Percentiles rank a stretch among this genome's conserved stretches.
phyloP scores from a whole-genome alignment of 2,797 vertebrate genomes.

The Eutrigla gurnardus region DNA sequence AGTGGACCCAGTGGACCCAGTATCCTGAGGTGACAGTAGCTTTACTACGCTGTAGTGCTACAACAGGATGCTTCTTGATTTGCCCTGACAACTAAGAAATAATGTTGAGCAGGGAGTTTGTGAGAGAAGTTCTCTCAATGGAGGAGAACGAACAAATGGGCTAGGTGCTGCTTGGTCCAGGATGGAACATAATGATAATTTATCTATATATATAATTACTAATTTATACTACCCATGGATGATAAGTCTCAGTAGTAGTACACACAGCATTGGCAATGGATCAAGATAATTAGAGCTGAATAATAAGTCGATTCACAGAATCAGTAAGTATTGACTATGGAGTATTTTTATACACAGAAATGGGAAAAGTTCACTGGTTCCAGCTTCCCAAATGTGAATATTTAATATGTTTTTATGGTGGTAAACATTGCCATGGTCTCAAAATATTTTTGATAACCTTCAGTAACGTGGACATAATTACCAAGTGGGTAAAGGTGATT shows the following conservation, averaged over 20 bases:
- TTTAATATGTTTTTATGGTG: neutral
- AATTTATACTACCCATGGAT: too few species aligned
- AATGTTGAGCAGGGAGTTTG: slow-evolving; percentile 5
- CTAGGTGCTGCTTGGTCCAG: neutral
- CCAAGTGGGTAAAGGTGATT: too few species aligned
- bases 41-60: slow-evolving; percentile 28
- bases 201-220: neutral
- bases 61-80: slow-evolving; percentile 36
- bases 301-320: too few species aligned
- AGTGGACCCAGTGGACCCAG: slow-evolving; percentile 10
- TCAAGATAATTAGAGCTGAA: neutral
- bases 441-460: neutral
- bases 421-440: too few species aligned
- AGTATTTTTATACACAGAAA: neutral
- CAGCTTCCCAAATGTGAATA: neutral
- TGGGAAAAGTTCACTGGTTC: neutral
- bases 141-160: neutral
- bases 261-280: neutral
- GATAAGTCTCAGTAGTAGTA: neutral
- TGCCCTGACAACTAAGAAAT: slow-evolving; percentile 39
- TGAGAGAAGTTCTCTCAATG: slow-evolving; percentile 24
- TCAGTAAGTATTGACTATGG: too few species aligned
- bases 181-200: neutral
- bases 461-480: neutral
- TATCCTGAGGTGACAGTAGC: slow-evolving; percentile 49